Evolutionary conservation across 2,113 vertebrate species (phyloP).

Genomic region (Prinia subflava): DNA sequence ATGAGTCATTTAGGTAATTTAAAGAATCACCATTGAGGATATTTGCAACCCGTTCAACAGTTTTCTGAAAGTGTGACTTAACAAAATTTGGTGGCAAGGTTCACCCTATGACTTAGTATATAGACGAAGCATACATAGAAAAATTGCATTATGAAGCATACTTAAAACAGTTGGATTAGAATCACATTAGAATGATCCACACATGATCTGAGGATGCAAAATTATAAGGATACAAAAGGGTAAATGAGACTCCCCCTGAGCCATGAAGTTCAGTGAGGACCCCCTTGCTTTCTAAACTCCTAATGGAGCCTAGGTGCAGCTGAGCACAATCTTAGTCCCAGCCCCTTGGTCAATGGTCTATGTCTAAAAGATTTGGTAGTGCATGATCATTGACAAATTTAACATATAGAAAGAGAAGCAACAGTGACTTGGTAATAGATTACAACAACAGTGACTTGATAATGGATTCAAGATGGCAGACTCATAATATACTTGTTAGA

Average conservation of each 20-base stretch:
- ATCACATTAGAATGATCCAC: neutral
- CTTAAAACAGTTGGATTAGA: neutral
- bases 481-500: neutral
- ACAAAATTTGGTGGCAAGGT: neutral
- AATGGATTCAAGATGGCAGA: neutral
- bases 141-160: neutral
- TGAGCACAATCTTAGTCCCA: neutral
- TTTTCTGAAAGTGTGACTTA: neutral
- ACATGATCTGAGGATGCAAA: neutral
- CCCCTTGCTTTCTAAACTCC: neutral
- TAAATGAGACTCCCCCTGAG: neutral
- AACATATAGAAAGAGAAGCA: neutral
- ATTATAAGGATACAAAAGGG: neutral
- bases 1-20: neutral
- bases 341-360: neutral
- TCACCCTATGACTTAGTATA: neutral
- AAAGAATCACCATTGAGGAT: neutral
- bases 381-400: neutral
- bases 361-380: neutral
- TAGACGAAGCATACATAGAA: neutral
- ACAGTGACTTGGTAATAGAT: too few species aligned
- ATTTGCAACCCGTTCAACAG: neutral
- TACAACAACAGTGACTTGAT: neutral
- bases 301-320: neutral
- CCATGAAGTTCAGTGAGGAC: neutral